Base-by-base conservation (phyloP, 2,888 invertebrate genomes). In the Thalpophila matura region DNA sequence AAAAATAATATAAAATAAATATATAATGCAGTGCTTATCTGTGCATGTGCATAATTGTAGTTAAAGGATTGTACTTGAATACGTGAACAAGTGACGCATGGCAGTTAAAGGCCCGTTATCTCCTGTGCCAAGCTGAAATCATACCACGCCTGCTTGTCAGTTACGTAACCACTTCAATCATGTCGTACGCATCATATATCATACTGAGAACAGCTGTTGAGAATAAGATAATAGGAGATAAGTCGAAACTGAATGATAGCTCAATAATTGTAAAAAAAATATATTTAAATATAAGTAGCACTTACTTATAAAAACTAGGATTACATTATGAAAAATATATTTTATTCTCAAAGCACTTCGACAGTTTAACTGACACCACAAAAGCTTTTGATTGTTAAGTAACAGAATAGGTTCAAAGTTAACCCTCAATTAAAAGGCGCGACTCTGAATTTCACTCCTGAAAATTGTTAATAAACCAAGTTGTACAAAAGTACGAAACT, bases 401-500 rank as follows among this genome's bases (percentile, higher is more conserved):
- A 56, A 58, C 33, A 55, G 37, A 47, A 65, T 49, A 47, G 37
- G 42, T 63, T 57, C 38, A 40, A 69, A 72, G 59, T 60, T 55
- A 50, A 62, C 43, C 49, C 55, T 45, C 72, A 79, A 77, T 79
- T 77, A 73, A 67, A 64, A 55, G 40, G 22, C 46, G 12, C 35
- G 47, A 58, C 51, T 74, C 49, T 29, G 40, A 60, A 69, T 60
- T 53, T 65, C 50, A 35, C 50, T 69, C 46, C 24, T 24, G 51
- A 55, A 68, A 66, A 62, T 77, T 64, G 50, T 56, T 72, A 60
- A 59, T 54, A 73, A 73, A 71, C 53, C 57, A 62, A 71, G 14
- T 77, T 57, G 65, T 58, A 55, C 51, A 46, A 80, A 74, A 77
- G 57, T 80, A 60, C 31, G 51, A 63, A 78, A 78, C 58, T 70